Conservation (phyloP, 2,113 vertebrate species). For the Odontesthes bonariensis region DNA sequence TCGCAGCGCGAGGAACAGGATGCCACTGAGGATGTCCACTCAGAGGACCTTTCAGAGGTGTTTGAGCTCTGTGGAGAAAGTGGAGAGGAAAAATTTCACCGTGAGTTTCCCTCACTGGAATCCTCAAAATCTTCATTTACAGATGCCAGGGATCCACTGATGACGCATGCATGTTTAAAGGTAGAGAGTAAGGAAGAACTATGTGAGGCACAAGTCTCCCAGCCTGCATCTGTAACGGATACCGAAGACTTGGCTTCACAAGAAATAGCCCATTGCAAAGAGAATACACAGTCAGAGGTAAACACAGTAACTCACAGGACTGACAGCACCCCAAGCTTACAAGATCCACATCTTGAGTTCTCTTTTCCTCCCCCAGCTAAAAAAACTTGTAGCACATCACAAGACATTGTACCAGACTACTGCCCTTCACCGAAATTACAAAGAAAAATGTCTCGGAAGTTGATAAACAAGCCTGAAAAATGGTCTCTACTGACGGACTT, state of each 20-base stretch:
- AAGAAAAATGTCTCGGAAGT: conserved; percentile 84
- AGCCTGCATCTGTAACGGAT: neutral
- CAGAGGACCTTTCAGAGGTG: conserved; percentile 49
- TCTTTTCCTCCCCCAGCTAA: conserved; percentile 83
- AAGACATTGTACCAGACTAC: conserved; percentile 77
- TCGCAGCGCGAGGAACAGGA: conserved; percentile 32
- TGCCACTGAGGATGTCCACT: conserved; percentile 38
- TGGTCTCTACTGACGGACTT: conserved; percentile 74
- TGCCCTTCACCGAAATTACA: conserved; percentile 82
- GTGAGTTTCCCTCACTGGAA: conserved; percentile 40
- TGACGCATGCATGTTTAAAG: conserved; percentile 40
- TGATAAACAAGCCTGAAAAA: conserved; percentile 72
- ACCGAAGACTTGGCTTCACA: conserved; percentile 29
- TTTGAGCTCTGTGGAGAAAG: conserved; percentile 63
- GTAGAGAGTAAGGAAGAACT: conserved; percentile 46
- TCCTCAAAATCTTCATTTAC: conserved; percentile 43
- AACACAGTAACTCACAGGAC: conserved; percentile 39
- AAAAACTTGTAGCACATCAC: conserved; percentile 81
- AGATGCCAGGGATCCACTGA: conserved; percentile 36
- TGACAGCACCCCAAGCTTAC: conserved; percentile 32
- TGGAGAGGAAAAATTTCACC: conserved; percentile 39
- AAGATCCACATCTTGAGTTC: conserved; percentile 71
- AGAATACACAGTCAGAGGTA: conserved; percentile 42
- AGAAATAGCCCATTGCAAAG: conserved; percentile 37
- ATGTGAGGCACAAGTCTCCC: conserved; percentile 26